Evolutionary conservation across 37 sponge, comb jelly and placozoan species (phyloP).

Genomic region (Crambe crambe): DNA sequence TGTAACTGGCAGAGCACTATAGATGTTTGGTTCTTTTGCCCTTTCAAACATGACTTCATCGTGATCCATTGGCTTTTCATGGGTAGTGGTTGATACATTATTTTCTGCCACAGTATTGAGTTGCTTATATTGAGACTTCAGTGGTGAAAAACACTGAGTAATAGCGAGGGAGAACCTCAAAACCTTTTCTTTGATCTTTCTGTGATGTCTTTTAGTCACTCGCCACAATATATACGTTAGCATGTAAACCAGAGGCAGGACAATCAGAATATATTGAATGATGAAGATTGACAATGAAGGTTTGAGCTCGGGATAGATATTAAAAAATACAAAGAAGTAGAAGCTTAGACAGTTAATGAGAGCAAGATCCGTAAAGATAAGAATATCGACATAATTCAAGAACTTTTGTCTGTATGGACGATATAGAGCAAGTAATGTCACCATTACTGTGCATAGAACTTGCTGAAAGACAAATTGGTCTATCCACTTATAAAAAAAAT

Average conservation of each 20-base stretch:
- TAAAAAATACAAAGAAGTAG: slow-evolving; percentile 16
- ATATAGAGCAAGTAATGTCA: slow-evolving; percentile 8
- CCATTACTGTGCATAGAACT: background rate
- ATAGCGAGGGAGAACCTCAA: background rate
- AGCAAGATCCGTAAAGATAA: slow-evolving; percentile 51
- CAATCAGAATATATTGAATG: slow-evolving; percentile 27
- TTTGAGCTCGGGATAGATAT: background rate
- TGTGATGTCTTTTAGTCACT: background rate
- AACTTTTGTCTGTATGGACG: slow-evolving; percentile 40
- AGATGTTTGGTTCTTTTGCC: slow-evolving; percentile 16
- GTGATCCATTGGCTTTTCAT: background rate
- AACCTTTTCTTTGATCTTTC: background rate
- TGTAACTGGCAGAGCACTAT: background rate
- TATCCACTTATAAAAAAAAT: slow-evolving; percentile 2
- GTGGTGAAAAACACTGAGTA: no score
- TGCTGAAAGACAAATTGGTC: slow-evolving; percentile 25
- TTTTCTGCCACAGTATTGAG: background rate
- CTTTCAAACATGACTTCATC: slow-evolving; percentile 1
- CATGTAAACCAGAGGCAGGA: slow-evolving; percentile 42
- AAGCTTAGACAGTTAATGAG: slow-evolving; percentile 30
- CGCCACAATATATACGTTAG: slow-evolving; percentile 29
- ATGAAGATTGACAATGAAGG: background rate
- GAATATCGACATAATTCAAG: slow-evolving; percentile 42
- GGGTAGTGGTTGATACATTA: background rate
- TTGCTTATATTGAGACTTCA: background rate